A percentile compares a stretch with the other conserved stretches of the same genome.
These are phyloP conservation scores for Andrena camellia DNA, from an alignment of 2,888 invertebrate species.

Conservation along the genomic window DNA sequence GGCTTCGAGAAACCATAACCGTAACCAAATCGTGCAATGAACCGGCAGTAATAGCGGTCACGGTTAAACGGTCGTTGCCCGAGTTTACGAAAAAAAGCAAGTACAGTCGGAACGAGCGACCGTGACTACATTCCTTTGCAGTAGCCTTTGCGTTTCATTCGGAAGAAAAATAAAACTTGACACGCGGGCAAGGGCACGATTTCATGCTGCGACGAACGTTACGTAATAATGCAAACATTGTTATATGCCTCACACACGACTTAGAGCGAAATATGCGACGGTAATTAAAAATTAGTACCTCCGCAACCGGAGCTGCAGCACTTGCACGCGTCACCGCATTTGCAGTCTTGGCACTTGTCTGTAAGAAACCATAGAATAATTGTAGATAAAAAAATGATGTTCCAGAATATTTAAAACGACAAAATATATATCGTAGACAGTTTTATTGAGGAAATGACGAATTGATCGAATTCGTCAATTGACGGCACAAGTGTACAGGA, in stretches of 20 bases:
- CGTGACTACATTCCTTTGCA: constrained; percentile 39
- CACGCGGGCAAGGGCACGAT: not conserved
- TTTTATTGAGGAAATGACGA: constrained; percentile 27
- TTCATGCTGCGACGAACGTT: not conserved
- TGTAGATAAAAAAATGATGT: constrained; percentile 7
- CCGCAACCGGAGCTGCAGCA: constrained; percentile 77
- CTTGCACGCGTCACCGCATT: constrained; percentile 81
- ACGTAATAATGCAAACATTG: not conserved
- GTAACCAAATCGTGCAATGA: constrained; percentile 2
- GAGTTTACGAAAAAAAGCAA: constrained; percentile 49
- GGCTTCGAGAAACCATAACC: not conserved
- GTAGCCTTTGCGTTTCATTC: not conserved
- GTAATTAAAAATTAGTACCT: constrained; percentile 57
- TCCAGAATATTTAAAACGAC: not conserved
- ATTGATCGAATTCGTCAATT: constrained; percentile 46
- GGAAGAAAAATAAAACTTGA: not conserved
- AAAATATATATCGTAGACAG: not conserved
- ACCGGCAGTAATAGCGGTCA: constrained; percentile 19
- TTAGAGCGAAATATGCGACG: not conserved
- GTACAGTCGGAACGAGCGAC: constrained; percentile 32
- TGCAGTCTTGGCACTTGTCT: constrained; percentile 81
- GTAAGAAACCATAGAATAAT: constrained; percentile 50
- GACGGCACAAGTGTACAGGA: constrained; percentile 30
- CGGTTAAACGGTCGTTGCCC: constrained; percentile 60
- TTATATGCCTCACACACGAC: not conserved